A percentile compares a stretch with the other conserved stretches of the same genome.
Evolutionary conservation across 2,113 vertebrate genomes (phyloP).

Genomic region (Ammodytes marinus): DNA sequence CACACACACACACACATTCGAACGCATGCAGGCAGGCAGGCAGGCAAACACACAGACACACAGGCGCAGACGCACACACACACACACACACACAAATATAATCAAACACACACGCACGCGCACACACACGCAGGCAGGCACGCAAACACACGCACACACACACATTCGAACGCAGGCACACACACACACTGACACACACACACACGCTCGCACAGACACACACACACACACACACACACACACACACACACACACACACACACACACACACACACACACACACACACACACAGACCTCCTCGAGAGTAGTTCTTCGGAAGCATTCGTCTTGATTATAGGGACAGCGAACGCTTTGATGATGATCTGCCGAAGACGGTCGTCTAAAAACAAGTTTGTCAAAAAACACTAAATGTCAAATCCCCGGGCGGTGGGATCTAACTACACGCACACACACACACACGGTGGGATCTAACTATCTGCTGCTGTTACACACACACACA

Average conservation of each 20-base stretch:
- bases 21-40: too few relatives aligned
- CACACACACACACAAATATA: too few relatives aligned
- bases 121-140: too few relatives aligned
- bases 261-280: too few relatives aligned
- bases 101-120: too few relatives aligned
- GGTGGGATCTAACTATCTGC: too few relatives aligned
- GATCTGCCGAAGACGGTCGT: conserved; percentile 80
- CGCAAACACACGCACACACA: too few relatives aligned
- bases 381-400: conserved; percentile 84
- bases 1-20: too few relatives aligned
- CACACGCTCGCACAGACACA: conserved; percentile 16
- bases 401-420: conserved; percentile 76
- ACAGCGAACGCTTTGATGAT: conserved; percentile 82
- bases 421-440: too few relatives aligned
- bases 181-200: neutral
- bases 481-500: neutral
- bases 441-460: neutral
- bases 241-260: conserved; percentile 9
- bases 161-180: too few relatives aligned
- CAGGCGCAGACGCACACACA: too few relatives aligned
- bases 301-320: conserved; percentile 67
- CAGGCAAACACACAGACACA: neutral
- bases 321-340: conserved; percentile 85
- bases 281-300: conserved; percentile 40
- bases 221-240: conserved; percentile 26